A percentile compares a stretch with the other conserved stretches of the same genome.
Conservation (phyloP, 2,888 invertebrate species). For the Caradrina kadenii region DNA sequence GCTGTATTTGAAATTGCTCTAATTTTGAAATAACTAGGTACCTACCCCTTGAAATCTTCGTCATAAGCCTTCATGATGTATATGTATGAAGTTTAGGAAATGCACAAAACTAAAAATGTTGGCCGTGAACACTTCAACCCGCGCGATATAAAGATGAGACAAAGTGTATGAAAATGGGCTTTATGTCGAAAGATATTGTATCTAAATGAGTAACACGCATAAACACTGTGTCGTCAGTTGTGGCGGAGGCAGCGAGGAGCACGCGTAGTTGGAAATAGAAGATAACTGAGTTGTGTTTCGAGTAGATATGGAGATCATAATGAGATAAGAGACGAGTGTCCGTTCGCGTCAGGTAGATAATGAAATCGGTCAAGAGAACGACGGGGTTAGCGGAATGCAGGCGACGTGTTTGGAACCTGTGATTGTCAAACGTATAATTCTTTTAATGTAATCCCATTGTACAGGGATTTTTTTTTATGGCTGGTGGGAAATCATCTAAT, state of each 20-base stretch:
- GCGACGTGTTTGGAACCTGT: neutral
- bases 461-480: too few species aligned
- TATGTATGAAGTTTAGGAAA: neutral
- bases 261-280: conserved; percentile 53
- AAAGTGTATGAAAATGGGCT: conserved; percentile 38
- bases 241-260: conserved; percentile 22
- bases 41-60: conserved; percentile 60
- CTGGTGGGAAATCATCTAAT: too few species aligned
- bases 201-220: conserved; percentile 28
- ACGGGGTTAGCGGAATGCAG: neutral
- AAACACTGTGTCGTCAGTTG: conserved; percentile 43
- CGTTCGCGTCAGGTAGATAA: conserved; percentile 56
- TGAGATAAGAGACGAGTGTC: conserved; percentile 65
- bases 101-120: conserved; percentile 18
- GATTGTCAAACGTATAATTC: too few species aligned
- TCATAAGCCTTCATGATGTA: conserved; percentile 56
- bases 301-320: conserved; percentile 66
- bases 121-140: conserved; percentile 2
- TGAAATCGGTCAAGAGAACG: conserved; percentile 57
- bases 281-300: conserved; percentile 44
- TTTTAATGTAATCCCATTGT: too few species aligned
- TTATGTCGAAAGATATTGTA: conserved; percentile 29
- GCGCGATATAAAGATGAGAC: conserved; percentile 23
- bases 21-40: conserved; percentile 14
- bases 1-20: neutral